Percentiles rank a stretch among this genome's conserved stretches.
Evolutionary conservation across 2,888 invertebrate species (phyloP).

Genomic region (Isoperla grammatica): DNA sequence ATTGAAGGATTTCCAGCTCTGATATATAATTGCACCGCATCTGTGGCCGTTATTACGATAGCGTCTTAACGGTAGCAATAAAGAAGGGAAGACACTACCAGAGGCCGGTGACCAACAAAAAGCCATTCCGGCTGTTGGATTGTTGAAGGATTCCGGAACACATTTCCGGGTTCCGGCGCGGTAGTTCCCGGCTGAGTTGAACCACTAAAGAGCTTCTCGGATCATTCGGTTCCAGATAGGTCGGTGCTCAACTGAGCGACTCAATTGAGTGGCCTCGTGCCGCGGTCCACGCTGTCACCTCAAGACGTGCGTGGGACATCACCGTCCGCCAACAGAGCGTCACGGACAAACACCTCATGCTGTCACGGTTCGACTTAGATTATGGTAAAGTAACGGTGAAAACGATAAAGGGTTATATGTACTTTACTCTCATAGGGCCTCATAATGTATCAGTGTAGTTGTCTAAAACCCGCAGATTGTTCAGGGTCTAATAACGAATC

Average conservation of each 20-base stretch:
- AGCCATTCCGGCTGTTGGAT: slow-evolving; percentile 26
- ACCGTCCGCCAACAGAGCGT: too few species aligned
- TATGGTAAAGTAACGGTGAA: too few species aligned
- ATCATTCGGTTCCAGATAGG: slow-evolving; percentile 34
- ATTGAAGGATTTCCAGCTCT: not conserved
- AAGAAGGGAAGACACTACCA: slow-evolving; percentile 10
- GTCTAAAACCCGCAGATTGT: too few species aligned
- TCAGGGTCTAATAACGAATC: too few species aligned
- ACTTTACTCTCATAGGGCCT: too few species aligned
- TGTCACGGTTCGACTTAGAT: too few species aligned
- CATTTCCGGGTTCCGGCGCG: slow-evolving; percentile 46
- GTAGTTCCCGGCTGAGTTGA: slow-evolving; percentile 27
- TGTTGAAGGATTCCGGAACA: slow-evolving; percentile 42
- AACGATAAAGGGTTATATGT: too few species aligned
- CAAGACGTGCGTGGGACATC: too few species aligned
- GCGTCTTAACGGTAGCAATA: not conserved
- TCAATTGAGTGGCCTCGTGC: slow-evolving; percentile 4
- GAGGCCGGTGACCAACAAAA: slow-evolving; percentile 27
- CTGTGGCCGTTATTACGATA: not conserved
- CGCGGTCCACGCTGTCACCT: not conserved
- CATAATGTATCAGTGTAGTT: too few species aligned
- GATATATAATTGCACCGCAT: not conserved
- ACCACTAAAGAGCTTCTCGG: slow-evolving; percentile 36
- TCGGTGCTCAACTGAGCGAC: slow-evolving; percentile 18
- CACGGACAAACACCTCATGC: too few species aligned